phyloP scores from a whole-genome alignment of 2,113 vertebrate genomes.

The Toxostoma redivivum region DNA sequence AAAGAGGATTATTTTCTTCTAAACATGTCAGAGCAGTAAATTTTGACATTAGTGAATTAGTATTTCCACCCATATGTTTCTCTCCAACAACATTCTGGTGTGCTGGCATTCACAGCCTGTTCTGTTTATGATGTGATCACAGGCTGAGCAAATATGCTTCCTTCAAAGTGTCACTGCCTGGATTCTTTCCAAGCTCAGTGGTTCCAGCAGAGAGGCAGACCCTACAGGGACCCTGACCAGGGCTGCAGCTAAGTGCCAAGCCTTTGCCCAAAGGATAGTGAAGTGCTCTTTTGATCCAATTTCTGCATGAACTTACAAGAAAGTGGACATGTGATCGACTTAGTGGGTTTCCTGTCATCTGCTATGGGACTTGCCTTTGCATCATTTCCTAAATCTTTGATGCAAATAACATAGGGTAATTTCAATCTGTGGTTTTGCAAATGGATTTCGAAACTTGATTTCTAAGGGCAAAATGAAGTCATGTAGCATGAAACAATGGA shows the following conservation, averaged over 20 bases:
- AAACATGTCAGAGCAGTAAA: background rate
- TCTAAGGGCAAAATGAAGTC: background rate
- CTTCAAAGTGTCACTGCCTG: slow-evolving; percentile 22
- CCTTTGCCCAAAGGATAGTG: background rate
- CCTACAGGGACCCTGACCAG: background rate
- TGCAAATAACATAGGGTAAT: background rate
- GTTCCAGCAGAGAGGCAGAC: background rate
- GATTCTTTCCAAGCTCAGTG: background rate
- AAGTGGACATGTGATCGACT: background rate
- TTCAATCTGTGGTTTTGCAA: background rate
- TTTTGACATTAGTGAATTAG: background rate
- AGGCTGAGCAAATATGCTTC: background rate
- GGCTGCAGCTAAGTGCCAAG: background rate
- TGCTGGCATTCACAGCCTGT: background rate
- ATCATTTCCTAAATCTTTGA: background rate
- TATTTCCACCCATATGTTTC: slow-evolving; percentile 44
- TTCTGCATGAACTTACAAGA: background rate
- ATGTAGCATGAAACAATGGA: background rate
- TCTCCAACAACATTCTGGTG: slow-evolving; percentile 35
- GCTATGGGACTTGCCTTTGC: background rate
- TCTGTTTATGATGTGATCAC: slow-evolving; percentile 23
- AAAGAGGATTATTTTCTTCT: background rate
- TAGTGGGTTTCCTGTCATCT: background rate
- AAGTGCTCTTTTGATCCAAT: background rate
- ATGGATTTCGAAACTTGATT: background rate